Percentiles rank a stretch among this genome's conserved stretches.
Evolutionary conservation across 2,113 vertebrate species (phyloP).

Genomic region (Plotosus lineatus): DNA sequence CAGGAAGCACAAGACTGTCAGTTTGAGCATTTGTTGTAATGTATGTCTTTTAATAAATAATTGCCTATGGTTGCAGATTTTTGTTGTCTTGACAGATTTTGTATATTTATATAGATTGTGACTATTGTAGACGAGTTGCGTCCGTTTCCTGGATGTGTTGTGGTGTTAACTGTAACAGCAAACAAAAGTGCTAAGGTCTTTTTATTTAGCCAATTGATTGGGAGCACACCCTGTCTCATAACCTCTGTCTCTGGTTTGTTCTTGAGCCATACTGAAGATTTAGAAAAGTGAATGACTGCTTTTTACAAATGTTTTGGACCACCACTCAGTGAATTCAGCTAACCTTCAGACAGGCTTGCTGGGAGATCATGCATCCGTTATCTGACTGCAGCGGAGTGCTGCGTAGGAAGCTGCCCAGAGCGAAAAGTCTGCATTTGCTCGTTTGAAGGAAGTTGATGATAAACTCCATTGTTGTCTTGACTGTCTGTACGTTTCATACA

Average conservation of each 20-base stretch:
- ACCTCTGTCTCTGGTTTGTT: not conserved
- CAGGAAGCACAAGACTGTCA: too few species aligned
- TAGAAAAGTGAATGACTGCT: not conserved
- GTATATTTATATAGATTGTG: too few species aligned
- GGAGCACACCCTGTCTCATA: not conserved
- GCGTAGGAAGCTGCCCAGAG: not conserved
- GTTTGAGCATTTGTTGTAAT: too few species aligned
- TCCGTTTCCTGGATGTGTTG: not conserved
- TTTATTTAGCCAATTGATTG: not conserved
- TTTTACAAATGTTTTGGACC: not conserved
- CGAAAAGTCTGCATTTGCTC: not conserved
- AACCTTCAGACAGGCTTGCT: not conserved
- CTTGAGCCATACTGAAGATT: not conserved
- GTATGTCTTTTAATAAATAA: too few species aligned
- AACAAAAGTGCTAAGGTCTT: not conserved
- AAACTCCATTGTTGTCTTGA: not conserved
- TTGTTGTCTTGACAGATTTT: too few species aligned
- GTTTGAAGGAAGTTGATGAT: not conserved
- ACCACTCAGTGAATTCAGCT: not conserved
- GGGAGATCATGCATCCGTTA: not conserved
- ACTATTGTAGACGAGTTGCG: not conserved
- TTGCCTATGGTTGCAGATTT: too few species aligned
- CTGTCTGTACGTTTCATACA: not conserved
- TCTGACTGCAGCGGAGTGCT: not conserved
- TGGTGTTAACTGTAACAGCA: not conserved